Evolutionary conservation across 1,140 invertebrate species (phyloP), one percentile per base, ranked within the genome.

Genomic region (Cepaea nemoralis): DNA sequence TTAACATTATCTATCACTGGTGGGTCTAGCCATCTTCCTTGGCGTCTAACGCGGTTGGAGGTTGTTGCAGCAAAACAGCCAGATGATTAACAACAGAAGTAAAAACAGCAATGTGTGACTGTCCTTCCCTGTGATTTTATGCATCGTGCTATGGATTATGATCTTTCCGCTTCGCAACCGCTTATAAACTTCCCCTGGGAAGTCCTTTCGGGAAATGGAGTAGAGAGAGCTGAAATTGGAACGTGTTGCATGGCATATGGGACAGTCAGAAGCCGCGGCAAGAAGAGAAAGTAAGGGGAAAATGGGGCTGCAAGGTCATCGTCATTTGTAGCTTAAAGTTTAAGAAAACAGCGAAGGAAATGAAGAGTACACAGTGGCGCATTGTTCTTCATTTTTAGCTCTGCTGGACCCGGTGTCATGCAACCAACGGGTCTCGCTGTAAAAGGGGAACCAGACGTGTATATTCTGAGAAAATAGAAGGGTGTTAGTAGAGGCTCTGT

Each of bases 371-470:
- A 42, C 37, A 42, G 37, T 39, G 35, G 33, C 69, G 69, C 69
- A 71, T 37, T 71, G 69, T 71, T 71, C 35, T 71, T 71, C 69
- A 71, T 39, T 71, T n/a, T 42, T n/a, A 24, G 59, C 59, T 6
- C 59, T 8, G 59, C 59, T 31, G 27, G n/a, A 63, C n/a, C 59
- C n/a, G 59, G 59, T 63, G 22, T 63, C 59, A 31, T 27, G 59
- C 59, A 63, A 63, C n/a, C 27, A 16, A 63, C 10, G 27, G 59
- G 6, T 27, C 16, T 27, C n/a, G 59, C 27, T 31, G 59, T 63
- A 6, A 27, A 63, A 63, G 59, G 27, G 59, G 33, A 63, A 63
- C 59, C 59, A 63, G 59, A 63, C 59, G 27, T 5, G 27, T 27
- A 31, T 63, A 27, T 63, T 63, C n/a, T n/a, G 45, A 48, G 45